A percentile compares a stretch with the other conserved stretches of the same genome.
These are phyloP conservation scores for Harpagus bidentatus DNA, from an alignment of 2,113 vertebrate species.

Conservation along the genomic window DNA sequence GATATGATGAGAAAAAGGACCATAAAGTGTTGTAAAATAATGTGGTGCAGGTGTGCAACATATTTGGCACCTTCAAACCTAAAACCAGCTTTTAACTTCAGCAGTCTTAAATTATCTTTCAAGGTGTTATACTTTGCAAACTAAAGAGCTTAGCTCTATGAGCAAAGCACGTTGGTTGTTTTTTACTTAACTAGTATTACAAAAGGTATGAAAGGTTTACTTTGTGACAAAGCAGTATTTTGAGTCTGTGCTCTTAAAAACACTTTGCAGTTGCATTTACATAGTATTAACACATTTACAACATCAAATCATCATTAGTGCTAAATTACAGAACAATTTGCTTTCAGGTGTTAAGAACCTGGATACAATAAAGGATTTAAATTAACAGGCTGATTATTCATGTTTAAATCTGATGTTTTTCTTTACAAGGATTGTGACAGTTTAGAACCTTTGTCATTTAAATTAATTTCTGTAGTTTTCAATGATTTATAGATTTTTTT, in stretches of 20 bases:
- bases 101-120: not conserved
- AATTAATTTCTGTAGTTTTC: not conserved
- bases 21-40: not conserved
- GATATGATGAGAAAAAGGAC: not conserved
- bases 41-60: not conserved
- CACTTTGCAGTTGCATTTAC: not conserved
- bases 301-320: not conserved
- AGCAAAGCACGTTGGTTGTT: not conserved
- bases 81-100: not conserved
- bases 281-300: not conserved
- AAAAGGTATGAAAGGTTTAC: not conserved
- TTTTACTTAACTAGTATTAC: not conserved
- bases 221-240: not conserved
- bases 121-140: not conserved
- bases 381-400: not conserved
- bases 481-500: not conserved
- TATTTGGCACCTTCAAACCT: not conserved
- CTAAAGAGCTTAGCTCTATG: not conserved
- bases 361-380: not conserved
- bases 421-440: not conserved
- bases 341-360: not conserved
- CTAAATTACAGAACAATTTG: not conserved
- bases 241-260: not conserved
- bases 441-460: not conserved
- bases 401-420: not conserved